Evolutionary conservation across 2,888 invertebrate genomes (phyloP), one percentile per base, ranked within the genome.

Genomic region (Xestia c-nigrum): DNA sequence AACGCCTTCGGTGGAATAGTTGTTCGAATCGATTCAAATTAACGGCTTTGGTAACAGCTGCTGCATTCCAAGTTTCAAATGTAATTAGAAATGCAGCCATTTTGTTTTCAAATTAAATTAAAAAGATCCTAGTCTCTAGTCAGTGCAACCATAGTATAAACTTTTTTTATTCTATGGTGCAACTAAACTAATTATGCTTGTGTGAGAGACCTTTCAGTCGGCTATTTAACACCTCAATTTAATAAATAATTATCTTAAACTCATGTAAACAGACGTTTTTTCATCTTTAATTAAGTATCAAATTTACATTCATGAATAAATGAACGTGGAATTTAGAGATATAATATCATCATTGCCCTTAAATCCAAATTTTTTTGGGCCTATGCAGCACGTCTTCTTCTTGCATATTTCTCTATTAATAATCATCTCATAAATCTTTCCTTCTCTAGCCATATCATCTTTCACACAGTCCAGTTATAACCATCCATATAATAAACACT

Each of bases 21-120:
- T 38, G 19, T 68, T 52, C 3, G 0, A 83, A 50, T 71, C 5
- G 5, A 57, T 72, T 50, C 5, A 47, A 65, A 38, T 69, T 31
- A 52, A 21, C 16, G n/a, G 50, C 4, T 57, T 59, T 47, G 46
- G 21, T n/a, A 68, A 65, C 76, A 74, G 31, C 61, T 72, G 67
- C n/a, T 82, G 67, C 74, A 76, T 57, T 52, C 63, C 66, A 9
- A 74, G 59, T 81, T 71, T 50, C 12, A 82, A 76, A 76, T 70
- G 47, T 46, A 82, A 82, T 85, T 61, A 50, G 38, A 66, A 24
- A 31, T 63, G 76, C 61, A 24, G 52, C 24, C 64, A 64, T 67
- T 75, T 67, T 16, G 31, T 52, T 67, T 73, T 57, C 40, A 74
- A 81, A 69, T 76, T 61, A 64, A 83, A 83, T 71, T 71, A 65